phyloP scores from a whole-genome alignment of 2,888 invertebrate species.

The Odontocolon sp. region DNA sequence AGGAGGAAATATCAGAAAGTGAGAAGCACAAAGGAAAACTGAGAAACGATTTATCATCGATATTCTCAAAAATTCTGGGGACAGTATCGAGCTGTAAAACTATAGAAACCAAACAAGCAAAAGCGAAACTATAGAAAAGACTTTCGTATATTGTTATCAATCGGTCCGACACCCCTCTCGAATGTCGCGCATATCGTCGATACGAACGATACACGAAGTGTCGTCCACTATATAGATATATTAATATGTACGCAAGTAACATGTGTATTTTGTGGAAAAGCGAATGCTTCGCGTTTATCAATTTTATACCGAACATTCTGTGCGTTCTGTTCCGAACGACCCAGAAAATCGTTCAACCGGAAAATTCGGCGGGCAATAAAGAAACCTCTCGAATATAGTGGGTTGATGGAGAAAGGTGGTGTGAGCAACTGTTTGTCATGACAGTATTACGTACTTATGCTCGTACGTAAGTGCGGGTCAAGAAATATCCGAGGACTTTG shows the following conservation, averaged over 20 bases:
- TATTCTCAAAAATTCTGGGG: background rate
- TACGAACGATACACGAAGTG: background rate
- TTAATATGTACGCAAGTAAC: background rate
- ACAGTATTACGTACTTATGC: background rate
- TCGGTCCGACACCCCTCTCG: background rate
- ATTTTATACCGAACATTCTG: background rate
- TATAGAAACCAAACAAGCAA: background rate
- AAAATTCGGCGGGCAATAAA: background rate
- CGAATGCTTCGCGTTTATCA: background rate
- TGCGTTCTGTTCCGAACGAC: no score
- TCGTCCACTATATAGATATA: background rate
- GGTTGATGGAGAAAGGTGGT: background rate
- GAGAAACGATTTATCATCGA: no score
- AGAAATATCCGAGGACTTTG: background rate
- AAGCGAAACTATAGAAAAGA: background rate
- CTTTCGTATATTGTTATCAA: conserved; percentile 4
- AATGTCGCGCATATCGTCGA: background rate
- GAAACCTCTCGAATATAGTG: background rate
- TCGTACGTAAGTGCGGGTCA: background rate
- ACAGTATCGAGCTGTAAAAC: background rate
- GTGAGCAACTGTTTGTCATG: no score
- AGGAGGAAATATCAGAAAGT: no score
- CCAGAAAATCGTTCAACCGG: no score
- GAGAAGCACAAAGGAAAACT: no score
- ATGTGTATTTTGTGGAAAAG: background rate